These are phyloP conservation scores for Gasteruption jaculator DNA, from an alignment of 2,888 invertebrate genomes.

Conservation along the genomic window DNA sequence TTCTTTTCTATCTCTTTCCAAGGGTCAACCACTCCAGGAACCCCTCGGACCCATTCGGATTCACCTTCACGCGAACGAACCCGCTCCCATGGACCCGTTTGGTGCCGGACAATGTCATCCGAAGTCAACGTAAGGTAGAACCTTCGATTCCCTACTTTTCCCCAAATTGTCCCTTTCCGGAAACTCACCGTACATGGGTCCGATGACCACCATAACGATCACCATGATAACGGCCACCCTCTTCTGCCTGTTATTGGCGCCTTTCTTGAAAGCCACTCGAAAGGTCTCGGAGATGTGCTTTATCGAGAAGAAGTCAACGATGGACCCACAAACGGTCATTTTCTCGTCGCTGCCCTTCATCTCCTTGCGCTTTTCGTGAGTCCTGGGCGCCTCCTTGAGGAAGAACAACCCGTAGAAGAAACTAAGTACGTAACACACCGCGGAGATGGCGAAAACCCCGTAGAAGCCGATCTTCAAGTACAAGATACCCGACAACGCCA, in stretches of 20 bases:
- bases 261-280: conserved; percentile 73
- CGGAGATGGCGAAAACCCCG: conserved; percentile 76
- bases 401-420: conserved; percentile 71
- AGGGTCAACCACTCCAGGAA: no score
- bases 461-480: conserved; percentile 75
- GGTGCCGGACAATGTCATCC: no score
- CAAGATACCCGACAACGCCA: conserved; percentile 79
- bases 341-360: conserved; percentile 40
- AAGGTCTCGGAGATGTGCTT: conserved; percentile 74
- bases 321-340: conserved; percentile 54
- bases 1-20: no score
- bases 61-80: no score
- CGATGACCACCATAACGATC: conserved; percentile 79
- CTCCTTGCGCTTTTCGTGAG: conserved; percentile 2
- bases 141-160: no score
- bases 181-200: conserved; percentile 76
- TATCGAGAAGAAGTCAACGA: conserved; percentile 71
- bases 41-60: no score
- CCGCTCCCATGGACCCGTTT: no score
- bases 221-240: conserved; percentile 75
- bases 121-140: no score
- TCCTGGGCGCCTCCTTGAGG: conserved; percentile 62
- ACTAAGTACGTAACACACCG: conserved; percentile 68
- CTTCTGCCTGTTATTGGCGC: conserved; percentile 68
- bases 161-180: no score